Conservation (phyloP, 2,888 invertebrate genomes). For the Rapana venosa region DNA sequence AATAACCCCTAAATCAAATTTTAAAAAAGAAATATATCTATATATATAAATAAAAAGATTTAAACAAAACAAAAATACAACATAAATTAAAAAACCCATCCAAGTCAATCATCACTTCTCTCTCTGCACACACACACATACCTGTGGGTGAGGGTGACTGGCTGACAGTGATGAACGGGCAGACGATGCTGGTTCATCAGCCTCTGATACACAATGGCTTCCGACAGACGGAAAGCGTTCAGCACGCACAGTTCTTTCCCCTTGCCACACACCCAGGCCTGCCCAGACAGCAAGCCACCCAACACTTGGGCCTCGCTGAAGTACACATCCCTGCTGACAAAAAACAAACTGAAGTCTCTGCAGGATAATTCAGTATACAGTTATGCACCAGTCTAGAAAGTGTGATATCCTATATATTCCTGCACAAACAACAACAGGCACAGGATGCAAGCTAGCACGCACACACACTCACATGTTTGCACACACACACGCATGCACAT, state of each 20-base stretch:
- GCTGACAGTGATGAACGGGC: constrained; percentile 57
- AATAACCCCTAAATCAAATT: too few species aligned
- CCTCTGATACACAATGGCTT: constrained; percentile 64
- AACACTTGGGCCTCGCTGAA: constrained; percentile 38
- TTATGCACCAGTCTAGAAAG: too few species aligned
- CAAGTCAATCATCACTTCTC: too few species aligned
- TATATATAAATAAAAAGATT: too few species aligned
- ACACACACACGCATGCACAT: background rate
- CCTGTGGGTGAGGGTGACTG: constrained; percentile 61
- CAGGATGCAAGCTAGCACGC: too few species aligned
- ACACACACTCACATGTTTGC: background rate
- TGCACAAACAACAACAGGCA: too few species aligned
- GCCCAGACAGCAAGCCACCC: constrained; percentile 66
- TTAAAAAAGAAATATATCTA: too few species aligned
- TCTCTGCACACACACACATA: constrained; percentile 11
- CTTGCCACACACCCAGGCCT: constrained; percentile 68
- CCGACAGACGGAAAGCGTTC: constrained; percentile 69
- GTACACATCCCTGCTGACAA: background rate
- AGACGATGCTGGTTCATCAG: constrained; percentile 66
- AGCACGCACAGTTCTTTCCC: constrained; percentile 62
- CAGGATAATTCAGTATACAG: too few species aligned
- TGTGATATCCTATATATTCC: too few species aligned
- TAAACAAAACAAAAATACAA: too few species aligned
- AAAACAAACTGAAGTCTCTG: too few species aligned
- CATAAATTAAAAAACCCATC: too few species aligned